Conservation (phyloP, 2,797 vertebrate species). For the Argyrosomus regius region DNA sequence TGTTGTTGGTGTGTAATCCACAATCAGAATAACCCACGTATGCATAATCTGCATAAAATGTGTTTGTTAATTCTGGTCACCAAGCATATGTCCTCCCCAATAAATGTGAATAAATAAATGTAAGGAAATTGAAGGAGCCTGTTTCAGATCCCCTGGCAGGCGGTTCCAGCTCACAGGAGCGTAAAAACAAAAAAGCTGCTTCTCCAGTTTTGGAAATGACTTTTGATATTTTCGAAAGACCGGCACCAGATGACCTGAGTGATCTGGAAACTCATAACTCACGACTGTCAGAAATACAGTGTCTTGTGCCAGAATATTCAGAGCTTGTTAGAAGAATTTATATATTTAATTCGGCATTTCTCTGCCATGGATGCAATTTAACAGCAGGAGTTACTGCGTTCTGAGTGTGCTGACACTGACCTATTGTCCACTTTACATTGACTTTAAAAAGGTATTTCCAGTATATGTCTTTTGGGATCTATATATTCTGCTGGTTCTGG, state of each 20-base stretch:
- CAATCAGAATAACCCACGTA: not conserved
- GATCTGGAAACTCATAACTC: slow-evolving; percentile 4
- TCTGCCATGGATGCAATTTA: not conserved
- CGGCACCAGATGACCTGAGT: slow-evolving; percentile 17
- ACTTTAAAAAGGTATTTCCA: too few relatives aligned
- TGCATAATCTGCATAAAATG: not conserved
- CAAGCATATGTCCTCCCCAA: not conserved
- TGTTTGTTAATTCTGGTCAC: not conserved
- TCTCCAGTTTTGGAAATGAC: slow-evolving; percentile 14
- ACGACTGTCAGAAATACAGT: not conserved
- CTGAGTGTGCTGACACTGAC: too few relatives aligned
- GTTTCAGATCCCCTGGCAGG: not conserved
- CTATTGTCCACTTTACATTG: too few relatives aligned
- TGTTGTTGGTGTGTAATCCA: not conserved
- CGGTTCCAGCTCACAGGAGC: slow-evolving; percentile 7
- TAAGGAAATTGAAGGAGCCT: not conserved
- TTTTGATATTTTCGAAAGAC: slow-evolving; percentile 49
- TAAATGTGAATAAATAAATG: not conserved
- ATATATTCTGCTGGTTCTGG: too few relatives aligned
- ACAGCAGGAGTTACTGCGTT: not conserved
- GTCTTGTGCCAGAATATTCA: not conserved
- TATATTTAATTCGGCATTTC: not conserved
- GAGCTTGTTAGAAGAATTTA: not conserved
- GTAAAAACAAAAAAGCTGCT: not conserved
- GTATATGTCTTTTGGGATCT: too few relatives aligned